Evolutionary conservation across 2,113 vertebrate genomes (phyloP).

Genomic region (Protomyctophum bolini): DNA sequence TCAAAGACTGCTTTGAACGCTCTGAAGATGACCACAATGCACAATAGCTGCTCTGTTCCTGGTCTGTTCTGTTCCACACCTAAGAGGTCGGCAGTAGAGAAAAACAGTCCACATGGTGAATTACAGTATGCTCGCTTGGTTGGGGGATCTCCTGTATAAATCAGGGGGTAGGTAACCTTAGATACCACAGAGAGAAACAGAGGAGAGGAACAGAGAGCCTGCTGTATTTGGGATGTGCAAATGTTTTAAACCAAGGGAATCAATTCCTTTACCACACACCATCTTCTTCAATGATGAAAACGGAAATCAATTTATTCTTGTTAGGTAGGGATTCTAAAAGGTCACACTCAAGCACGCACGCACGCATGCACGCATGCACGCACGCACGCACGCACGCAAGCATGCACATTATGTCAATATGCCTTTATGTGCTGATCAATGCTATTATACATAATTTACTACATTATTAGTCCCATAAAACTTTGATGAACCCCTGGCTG

Average conservation of each 20-base stretch:
- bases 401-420: slow-evolving; percentile 35
- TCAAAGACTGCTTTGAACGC: background rate
- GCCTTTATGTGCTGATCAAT: slow-evolving; percentile 46
- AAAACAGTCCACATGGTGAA: too few relatives aligned
- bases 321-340: slow-evolving; percentile 8
- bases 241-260: slow-evolving; percentile 8
- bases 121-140: too few relatives aligned
- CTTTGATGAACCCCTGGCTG: slow-evolving; percentile 44
- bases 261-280: slow-evolving; percentile 1
- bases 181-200: background rate
- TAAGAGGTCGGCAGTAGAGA: too few relatives aligned
- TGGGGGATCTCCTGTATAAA: too few relatives aligned
- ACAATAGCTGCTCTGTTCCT: background rate
- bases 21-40: background rate
- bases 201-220: background rate
- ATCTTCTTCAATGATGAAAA: background rate
- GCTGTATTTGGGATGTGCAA: slow-evolving; percentile 8
- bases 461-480: slow-evolving; percentile 61
- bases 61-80: background rate
- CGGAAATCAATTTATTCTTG: slow-evolving; percentile 25
- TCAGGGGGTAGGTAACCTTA: background rate
- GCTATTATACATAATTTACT: slow-evolving; percentile 48
- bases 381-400: background rate
- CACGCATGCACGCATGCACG: background rate
- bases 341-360: background rate